phyloP scores from a whole-genome alignment of 1,140 invertebrate species.

The Trichonephila clavata region DNA sequence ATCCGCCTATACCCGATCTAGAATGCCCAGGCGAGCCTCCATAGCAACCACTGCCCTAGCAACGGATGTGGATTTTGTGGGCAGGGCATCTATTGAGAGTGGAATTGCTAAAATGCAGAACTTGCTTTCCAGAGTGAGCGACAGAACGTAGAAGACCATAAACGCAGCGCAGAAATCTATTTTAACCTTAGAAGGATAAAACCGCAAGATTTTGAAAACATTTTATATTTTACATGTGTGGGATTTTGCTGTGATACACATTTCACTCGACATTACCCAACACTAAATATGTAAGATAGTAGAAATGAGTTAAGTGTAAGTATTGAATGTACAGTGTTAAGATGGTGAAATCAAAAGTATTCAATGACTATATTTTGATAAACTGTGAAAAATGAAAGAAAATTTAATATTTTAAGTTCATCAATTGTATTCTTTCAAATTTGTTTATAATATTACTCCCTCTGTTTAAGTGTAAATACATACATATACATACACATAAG shows the following conservation, averaged over 20 bases:
- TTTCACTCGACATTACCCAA: neutral
- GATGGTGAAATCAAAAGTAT: neutral
- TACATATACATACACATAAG: too few species aligned
- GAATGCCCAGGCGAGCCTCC: conserved; percentile 74
- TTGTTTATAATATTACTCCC: too few species aligned
- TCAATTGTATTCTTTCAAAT: too few species aligned
- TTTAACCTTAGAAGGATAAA: neutral
- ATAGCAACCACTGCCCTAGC: conserved; percentile 60
- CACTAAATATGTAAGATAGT: neutral
- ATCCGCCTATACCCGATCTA: conserved; percentile 68
- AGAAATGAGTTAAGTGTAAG: neutral
- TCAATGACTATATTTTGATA: neutral
- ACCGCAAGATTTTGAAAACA: too few species aligned
- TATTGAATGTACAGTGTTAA: neutral
- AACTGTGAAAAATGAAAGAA: neutral
- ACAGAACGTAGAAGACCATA: conserved; percentile 21
- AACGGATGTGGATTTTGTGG: conserved; percentile 41
- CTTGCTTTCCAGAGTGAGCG: conserved; percentile 62
- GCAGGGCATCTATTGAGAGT: conserved; percentile 63
- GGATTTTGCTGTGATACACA: conserved; percentile 11
- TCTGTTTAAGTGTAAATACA: too few species aligned
- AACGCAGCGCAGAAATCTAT: neutral
- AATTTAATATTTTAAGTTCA: neutral
- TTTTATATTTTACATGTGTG: neutral
- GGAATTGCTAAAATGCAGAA: conserved; percentile 69